Base-by-base conservation (phyloP, 2,888 invertebrate species). In the Escarpia spicata region DNA sequence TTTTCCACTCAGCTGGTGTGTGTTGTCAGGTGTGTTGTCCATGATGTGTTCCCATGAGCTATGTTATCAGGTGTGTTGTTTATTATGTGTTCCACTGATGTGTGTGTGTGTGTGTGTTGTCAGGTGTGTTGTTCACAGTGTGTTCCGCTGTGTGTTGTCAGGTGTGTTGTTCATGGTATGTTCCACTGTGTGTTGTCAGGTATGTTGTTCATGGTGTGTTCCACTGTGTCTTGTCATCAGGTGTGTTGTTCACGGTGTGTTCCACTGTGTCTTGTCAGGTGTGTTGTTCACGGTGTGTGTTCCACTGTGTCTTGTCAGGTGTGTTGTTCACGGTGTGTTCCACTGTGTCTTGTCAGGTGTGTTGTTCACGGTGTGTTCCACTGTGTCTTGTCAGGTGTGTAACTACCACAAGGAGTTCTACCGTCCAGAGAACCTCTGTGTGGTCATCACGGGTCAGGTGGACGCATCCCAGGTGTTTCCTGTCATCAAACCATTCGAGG, bases 351-450 rank as follows among this genome's bases (percentile, higher is more conserved):
- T 75, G 94, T 43, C 95, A 98, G 98, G 98, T 98, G 9, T 97
- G 97, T 94, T 45, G 45, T 52, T 52, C 12, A 52, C 52, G 12
- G 10, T 52, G 52, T 52, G 26, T 26, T 75, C 26, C 4, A 19
- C 93, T 93, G 26, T 6, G 1, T 75, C 19, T 75, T 75, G 94
- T 43, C 95, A 98, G 98, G 98, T 98, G 9, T 97, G 97, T 94
- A 97, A 97, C 26, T 99, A 98, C 96, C 99, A 99, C 96, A 97
- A 98, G 95, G 97, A 98, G 93, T 99, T 98, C 96, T 99, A 99
- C 96, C 97, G 98, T 43, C 98, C 99, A 2, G 98, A 98, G 96
- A 99, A 99, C 96, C 97, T 99, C 93, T 98, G 98, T 93, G 97
- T 99, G 3, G 98, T 98, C 92, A 97, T 99, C 92, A 98, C 98